These are phyloP conservation scores for Pungitius pungitius DNA, from an alignment of 2,113 vertebrate genomes.

Conservation along the genomic window DNA sequence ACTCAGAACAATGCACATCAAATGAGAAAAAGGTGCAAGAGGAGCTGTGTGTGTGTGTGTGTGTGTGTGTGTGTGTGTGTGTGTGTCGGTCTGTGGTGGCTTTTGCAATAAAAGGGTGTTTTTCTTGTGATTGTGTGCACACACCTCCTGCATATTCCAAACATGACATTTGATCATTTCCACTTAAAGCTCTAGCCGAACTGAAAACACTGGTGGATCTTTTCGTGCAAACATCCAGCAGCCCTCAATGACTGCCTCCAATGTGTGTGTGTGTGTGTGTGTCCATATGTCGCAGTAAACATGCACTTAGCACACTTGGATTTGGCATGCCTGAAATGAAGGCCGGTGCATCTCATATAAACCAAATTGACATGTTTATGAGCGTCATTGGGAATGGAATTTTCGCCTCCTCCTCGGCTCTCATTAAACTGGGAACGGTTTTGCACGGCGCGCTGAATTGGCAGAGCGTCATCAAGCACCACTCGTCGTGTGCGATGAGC, in stretches of 20 bases:
- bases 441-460: conserved; percentile 44
- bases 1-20: conserved; percentile 55
- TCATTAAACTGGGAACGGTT: conserved; percentile 64
- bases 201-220: background rate
- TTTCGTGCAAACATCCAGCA: conserved; percentile 9
- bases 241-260: background rate
- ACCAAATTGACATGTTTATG: conserved; percentile 56
- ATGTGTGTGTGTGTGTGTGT: conserved; percentile 5
- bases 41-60: background rate
- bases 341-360: conserved; percentile 28
- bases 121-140: conserved; percentile 4
- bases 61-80: background rate
- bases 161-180: conserved; percentile 8
- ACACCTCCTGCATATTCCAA: background rate
- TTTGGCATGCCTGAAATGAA: conserved; percentile 38
- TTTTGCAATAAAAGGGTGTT: background rate
- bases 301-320: conserved; percentile 28
- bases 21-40: background rate
- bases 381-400: conserved; percentile 18
- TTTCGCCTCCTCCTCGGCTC: conserved; percentile 49
- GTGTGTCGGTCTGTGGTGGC: background rate
- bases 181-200: background rate
- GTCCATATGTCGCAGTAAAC: conserved; percentile 32
- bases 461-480: conserved; percentile 65
- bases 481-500: conserved; percentile 42